Conservation (phyloP, 37 sponge, comb jelly and placozoan species). For the Crambe crambe region DNA sequence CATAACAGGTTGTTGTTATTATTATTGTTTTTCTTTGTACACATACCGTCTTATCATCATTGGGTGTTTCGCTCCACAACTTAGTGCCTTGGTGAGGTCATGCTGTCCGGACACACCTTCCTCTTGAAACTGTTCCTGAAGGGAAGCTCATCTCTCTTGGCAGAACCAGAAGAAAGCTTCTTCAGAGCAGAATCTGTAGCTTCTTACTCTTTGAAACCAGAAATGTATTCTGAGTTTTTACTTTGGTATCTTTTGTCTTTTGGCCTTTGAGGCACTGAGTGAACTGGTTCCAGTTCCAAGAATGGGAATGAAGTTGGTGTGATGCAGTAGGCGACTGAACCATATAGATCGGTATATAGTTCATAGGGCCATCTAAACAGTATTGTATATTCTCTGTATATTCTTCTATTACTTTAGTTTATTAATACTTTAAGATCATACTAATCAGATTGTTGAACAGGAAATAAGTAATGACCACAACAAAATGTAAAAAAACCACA, state of each 20-base stretch:
- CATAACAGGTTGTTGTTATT: not conserved
- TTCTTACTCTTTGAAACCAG: conserved; percentile 11
- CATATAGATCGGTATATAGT: too few relatives aligned
- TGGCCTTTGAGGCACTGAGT: not conserved
- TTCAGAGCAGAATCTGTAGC: conserved; percentile 46
- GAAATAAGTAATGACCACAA: too few relatives aligned
- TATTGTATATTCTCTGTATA: too few relatives aligned
- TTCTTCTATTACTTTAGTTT: too few relatives aligned
- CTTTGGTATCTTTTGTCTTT: conserved; percentile 1
- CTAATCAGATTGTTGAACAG: too few relatives aligned
- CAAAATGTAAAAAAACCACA: too few relatives aligned
- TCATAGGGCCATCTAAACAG: too few relatives aligned
- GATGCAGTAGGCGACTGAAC: conserved; percentile 5
- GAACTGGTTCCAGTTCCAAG: not conserved
- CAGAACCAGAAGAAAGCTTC: conserved; percentile 88
- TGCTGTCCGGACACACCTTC: conserved; percentile 68
- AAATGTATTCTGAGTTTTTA: conserved; percentile 2
- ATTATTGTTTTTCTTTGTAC: too few relatives aligned
- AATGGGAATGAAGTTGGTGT: conserved; percentile 5
- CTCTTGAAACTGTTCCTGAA: conserved; percentile 52
- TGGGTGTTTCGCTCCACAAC: conserved; percentile 61
- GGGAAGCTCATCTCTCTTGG: conserved; percentile 56
- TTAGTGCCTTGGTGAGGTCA: conserved; percentile 71
- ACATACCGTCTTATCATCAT: conserved; percentile 71
- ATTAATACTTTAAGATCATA: too few relatives aligned